Conservation (phyloP, 2,797 vertebrate genomes). For the Phrynocephalus forsythii region DNA sequence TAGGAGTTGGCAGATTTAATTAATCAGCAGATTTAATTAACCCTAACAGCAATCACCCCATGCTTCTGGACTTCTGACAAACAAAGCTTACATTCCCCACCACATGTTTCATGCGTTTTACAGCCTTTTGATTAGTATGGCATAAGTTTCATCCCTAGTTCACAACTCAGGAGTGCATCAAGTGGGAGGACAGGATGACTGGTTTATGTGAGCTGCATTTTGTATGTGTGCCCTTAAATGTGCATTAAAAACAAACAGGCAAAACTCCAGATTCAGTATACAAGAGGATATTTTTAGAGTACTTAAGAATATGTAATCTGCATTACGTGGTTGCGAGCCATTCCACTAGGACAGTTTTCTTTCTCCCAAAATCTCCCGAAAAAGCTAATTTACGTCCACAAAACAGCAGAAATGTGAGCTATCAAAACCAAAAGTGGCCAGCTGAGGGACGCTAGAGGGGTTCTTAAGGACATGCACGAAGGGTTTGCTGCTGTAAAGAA, state of each 20-base stretch:
- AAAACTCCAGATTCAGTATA: not conserved
- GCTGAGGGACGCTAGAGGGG: not conserved
- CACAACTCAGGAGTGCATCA: not conserved
- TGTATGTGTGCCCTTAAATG: not conserved
- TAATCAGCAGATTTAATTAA: no score
- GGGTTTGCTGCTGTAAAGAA: not conserved
- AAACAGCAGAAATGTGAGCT: not conserved
- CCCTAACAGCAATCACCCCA: not conserved
- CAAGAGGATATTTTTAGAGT: not conserved
- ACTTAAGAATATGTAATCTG: constrained; percentile 8
- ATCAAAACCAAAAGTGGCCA: not conserved
- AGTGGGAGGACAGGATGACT: not conserved
- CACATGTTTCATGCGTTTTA: not conserved
- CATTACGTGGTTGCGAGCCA: not conserved
- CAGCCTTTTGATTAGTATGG: not conserved
- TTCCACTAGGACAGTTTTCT: not conserved
- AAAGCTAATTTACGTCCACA: not conserved
- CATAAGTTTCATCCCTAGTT: not conserved
- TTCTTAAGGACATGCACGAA: not conserved
- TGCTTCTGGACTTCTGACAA: not conserved
- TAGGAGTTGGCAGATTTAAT: not conserved
- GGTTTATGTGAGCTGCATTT: not conserved
- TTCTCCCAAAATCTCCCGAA: not conserved
- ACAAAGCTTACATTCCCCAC: not conserved
- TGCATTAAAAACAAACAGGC: not conserved